A percentile compares a stretch with the other conserved stretches of the same genome.
Conservation (phyloP, 1,140 invertebrate genomes). For the Gonatopus flavifemur region DNA sequence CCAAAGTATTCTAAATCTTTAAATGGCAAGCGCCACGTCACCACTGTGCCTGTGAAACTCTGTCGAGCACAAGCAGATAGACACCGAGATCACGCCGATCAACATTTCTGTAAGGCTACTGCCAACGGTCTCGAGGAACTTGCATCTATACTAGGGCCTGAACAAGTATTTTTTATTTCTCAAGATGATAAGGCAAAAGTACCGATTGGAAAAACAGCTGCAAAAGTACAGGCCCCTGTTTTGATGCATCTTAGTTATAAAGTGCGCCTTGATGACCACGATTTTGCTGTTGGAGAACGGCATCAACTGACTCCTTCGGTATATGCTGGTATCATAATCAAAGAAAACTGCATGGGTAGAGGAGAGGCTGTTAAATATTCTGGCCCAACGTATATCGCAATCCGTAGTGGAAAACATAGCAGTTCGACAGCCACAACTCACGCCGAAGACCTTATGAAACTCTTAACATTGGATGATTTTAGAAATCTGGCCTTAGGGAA, state of each 20-base stretch:
- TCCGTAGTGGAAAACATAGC: slow-evolving; percentile 42
- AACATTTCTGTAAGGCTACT: no score
- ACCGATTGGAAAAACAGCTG: slow-evolving; percentile 22
- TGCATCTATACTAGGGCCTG: slow-evolving; percentile 15
- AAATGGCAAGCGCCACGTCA: slow-evolving; percentile 18
- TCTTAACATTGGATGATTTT: slow-evolving; percentile 28
- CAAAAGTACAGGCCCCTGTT: no score
- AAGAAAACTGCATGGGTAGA: no score
- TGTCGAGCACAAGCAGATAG: slow-evolving; percentile 4
- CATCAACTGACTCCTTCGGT: slow-evolving; percentile 45
- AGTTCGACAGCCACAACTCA: slow-evolving; percentile 43
- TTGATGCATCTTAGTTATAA: slow-evolving; percentile 51
- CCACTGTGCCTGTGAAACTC: slow-evolving; percentile 16
- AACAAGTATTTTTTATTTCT: slow-evolving; percentile 31
- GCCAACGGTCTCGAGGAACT: slow-evolving; percentile 2
- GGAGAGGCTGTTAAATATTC: no score
- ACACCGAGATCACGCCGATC: no score
- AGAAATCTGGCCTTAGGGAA: slow-evolving; percentile 13
- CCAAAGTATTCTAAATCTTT: slow-evolving; percentile 10
- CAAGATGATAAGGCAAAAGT: slow-evolving; percentile 37
- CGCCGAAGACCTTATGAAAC: slow-evolving; percentile 37
- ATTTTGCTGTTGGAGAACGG: slow-evolving; percentile 29
- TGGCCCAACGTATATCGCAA: no score
- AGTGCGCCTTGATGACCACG: slow-evolving; percentile 33
- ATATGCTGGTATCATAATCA: no score